Evolutionary conservation across 2,113 vertebrate species (phyloP), one percentile per base, ranked within the genome.

Genomic region (Capreolus pygargus): DNA sequence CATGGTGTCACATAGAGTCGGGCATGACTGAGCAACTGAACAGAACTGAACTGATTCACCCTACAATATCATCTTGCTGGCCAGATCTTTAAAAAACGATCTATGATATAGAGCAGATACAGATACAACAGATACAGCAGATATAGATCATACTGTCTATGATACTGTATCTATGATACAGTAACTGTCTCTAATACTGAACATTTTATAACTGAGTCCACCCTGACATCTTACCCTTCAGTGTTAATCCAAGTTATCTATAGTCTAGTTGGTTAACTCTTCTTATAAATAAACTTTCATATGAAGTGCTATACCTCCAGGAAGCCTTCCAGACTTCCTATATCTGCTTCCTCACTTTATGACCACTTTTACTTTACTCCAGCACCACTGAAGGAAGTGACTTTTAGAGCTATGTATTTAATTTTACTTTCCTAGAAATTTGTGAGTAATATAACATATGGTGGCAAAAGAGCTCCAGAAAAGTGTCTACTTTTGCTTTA

Each of bases 151-250:
- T 14, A 15, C 30, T 45, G 16, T 76, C 52, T 86, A 0, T 30
- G 25, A 36, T 25, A n/a, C 0, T 8, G 30, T 45, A 12, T 61
- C 52, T 86, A 0, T 30, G 25, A 36, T 25, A n/a, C 0, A 12
- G 36, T 50, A 50, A 50, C 12, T 50, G 14, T 82, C 4, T 47
- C 27, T 64, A 50, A 30, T 45, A 36, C n/a, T 30, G 23, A 79
- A 36, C 6, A 28, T 21, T 74, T 74, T 27, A 52, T 3, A 60
- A 3, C 15, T 33, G 16, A 25, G 8, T 36, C 23, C 16, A n/a
- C 7, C 5, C 50, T 39, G 36, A 47, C n/a, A 33, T 30, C 84
- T 19, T 16, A 28, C 52, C 14, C 33, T 89, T 43, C 27, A 5
- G 3, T 6, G 36, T 7, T 19, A 7, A 30, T 67, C 1, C 2